Evolutionary conservation across 1,140 invertebrate species (phyloP).

Genomic region (Oryctes rhinoceros): DNA sequence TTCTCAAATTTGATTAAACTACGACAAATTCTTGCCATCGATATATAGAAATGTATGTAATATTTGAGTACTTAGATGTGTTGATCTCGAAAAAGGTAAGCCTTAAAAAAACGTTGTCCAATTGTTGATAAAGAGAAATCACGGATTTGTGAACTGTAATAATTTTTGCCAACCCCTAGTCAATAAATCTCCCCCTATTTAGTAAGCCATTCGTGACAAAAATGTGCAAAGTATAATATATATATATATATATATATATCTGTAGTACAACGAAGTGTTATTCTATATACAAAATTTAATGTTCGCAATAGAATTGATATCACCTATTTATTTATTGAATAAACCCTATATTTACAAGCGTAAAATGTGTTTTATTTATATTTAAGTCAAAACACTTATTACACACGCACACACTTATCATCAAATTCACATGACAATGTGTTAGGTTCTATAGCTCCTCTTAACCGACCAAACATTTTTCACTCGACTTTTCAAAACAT

Average conservation of each 20-base stretch:
- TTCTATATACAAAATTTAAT: not conserved
- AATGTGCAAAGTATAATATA: too few relatives aligned
- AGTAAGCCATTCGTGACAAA: not conserved
- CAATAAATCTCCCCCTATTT: not conserved
- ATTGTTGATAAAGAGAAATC: not conserved
- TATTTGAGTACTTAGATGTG: not conserved
- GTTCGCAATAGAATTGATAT: not conserved
- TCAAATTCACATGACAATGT: too few relatives aligned
- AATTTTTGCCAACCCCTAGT: conserved; percentile 10
- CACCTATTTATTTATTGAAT: conserved; percentile 6
- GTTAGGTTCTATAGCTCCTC: too few relatives aligned
- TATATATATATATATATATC: not conserved
- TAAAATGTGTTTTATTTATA: not conserved
- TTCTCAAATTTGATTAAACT: not conserved
- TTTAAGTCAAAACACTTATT: too few relatives aligned
- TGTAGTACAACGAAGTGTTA: not conserved
- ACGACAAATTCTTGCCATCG: not conserved
- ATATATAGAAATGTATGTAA: not conserved
- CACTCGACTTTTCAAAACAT: too few relatives aligned
- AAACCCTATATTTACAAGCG: conserved; percentile 4
- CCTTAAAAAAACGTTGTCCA: not conserved
- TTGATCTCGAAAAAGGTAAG: not conserved
- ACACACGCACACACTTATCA: too few relatives aligned
- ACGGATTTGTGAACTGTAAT: not conserved
- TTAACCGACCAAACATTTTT: too few relatives aligned